Conservation (phyloP, 2,888 invertebrate species). For the Eumerus sabulonum region DNA sequence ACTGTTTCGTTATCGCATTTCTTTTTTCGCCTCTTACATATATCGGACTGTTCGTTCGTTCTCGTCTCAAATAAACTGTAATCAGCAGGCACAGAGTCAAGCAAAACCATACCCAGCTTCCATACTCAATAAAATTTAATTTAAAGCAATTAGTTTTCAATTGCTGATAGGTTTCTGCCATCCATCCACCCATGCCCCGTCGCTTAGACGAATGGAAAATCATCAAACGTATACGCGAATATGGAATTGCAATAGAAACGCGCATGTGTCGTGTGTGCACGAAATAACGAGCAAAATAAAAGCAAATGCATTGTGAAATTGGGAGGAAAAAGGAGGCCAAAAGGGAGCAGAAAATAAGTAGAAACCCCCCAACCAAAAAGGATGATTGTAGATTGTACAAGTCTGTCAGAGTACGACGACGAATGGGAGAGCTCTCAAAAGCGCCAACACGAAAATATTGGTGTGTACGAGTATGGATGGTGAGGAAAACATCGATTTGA, state of each 20-base stretch:
- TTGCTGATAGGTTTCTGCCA: background rate
- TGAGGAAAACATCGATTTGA: background rate
- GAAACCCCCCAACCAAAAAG: constrained; percentile 10
- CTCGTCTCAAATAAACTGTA: constrained; percentile 33
- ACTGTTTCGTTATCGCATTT: constrained; percentile 40
- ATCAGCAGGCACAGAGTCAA: constrained; percentile 10
- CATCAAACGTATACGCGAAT: too few species aligned
- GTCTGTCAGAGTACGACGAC: too few species aligned
- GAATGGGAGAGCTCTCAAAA: constrained; percentile 15
- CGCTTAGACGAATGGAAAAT: background rate
- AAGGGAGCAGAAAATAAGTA: background rate
- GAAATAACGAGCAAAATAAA: constrained; percentile 6
- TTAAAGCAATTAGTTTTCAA: constrained; percentile 47
- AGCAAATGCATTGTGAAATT: background rate
- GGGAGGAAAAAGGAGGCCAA: background rate
- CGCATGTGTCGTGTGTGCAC: background rate
- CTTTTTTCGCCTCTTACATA: constrained; percentile 13
- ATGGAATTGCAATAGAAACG: too few species aligned
- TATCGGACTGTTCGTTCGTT: constrained; percentile 10
- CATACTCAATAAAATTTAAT: constrained; percentile 41
- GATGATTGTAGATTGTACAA: too few species aligned
- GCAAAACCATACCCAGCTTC: background rate
- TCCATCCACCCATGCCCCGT: too few species aligned
- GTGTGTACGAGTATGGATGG: constrained; percentile 5
- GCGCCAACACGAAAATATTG: constrained; percentile 19